A percentile compares a stretch with the other conserved stretches of the same genome.
Evolutionary conservation across 2,888 invertebrate genomes (phyloP).

Genomic region (Pristionchus exspectatus): DNA sequence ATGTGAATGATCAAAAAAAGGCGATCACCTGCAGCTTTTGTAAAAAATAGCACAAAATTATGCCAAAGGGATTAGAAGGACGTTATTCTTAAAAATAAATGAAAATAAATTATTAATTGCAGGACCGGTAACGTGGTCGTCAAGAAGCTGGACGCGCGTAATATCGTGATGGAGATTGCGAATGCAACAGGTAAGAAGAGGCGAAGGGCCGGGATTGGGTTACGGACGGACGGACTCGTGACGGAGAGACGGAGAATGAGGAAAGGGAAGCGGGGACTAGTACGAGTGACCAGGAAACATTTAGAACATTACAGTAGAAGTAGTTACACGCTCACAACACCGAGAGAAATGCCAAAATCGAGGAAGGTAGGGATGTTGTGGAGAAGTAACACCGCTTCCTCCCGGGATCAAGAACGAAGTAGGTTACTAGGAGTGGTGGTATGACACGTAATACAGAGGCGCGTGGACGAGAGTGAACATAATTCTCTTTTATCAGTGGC

Average conservation of each 20-base stretch:
- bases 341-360: no score
- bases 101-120: neutral
- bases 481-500: conserved; percentile 40
- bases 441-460: neutral
- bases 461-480: neutral
- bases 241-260: neutral
- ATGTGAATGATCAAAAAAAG: no score
- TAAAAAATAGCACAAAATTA: neutral
- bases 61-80: no score
- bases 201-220: neutral
- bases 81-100: neutral
- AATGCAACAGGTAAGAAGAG: conserved; percentile 58
- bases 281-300: neutral
- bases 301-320: neutral
- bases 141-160: conserved; percentile 62
- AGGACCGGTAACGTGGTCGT: conserved; percentile 65
- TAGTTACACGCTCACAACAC: no score
- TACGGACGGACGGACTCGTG: conserved; percentile 10
- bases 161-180: conserved; percentile 62
- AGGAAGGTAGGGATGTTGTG: no score
- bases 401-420: no score
- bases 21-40: no score
- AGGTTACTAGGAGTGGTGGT: neutral
- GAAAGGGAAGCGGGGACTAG: neutral
- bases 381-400: no score